Base-by-base conservation (phyloP, 2,888 invertebrate genomes). In the Yponomeuta plumbellus region DNA sequence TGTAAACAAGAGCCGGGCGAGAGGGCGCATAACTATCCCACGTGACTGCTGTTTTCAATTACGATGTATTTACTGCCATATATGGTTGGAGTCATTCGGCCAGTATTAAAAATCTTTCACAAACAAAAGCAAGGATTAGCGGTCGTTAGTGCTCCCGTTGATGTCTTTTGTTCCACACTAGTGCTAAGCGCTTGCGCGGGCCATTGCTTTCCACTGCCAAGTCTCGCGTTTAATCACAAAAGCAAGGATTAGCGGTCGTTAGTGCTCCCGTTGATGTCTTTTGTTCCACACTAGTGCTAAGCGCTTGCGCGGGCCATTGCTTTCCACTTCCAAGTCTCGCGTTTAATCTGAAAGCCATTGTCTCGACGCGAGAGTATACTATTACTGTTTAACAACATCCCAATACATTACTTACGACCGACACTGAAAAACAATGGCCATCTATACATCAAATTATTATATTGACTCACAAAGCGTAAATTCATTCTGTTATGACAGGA, bases 381-480 rank as follows among this genome's bases (percentile, higher is more conserved):
- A 75, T 78, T 74, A 74, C 74, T 79, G 77, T 80, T 80, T 80
- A 74, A 80, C 77, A 65, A 83, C 80, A 86, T 85, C 81, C 82
- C 80, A 81, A 86, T 86, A 84, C 78, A 81, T 86, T 85, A 83
- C 80, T 80, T 76, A 84, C 83, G 83, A 78, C 76, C 80, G 75
- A 89, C 90, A 85, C 90, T 84, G 81, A 85, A 83, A 89, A 85
- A 91, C 89, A 90, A 91, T 84, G 78, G 81, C 70, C 72, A 74
- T 74, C 80, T 81, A 85, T 84, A 86, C 85, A 87, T 86, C 83
- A 84, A 86, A 89, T 88, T 83, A 81, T 82, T 86, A 79, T 89
- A 89, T 89, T 85, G 88, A 87, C 86, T 86, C 88, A 90, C 88
- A 88, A 89, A 84, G 89, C 89, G 88, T 90, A 84, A 89, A 87